Percentiles rank a stretch among this genome's conserved stretches.
phyloP scores from a whole-genome alignment of 2,888 invertebrate genomes.

The Caradrina kadenii region DNA sequence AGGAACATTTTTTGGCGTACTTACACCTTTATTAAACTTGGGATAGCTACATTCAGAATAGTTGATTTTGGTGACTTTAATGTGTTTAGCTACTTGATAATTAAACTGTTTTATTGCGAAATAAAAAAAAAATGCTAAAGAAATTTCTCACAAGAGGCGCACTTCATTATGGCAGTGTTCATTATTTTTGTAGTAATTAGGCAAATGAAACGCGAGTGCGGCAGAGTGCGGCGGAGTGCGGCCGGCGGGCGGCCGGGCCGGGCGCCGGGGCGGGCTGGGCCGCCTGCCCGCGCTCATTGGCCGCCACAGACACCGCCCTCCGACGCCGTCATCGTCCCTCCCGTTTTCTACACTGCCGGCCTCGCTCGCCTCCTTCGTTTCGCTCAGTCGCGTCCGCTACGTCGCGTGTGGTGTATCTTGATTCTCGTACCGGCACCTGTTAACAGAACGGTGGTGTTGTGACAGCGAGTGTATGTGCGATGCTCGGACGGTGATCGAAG shows the following conservation, averaged over 20 bases:
- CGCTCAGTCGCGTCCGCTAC: slow-evolving; percentile 81
- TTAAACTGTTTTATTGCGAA: slow-evolving; percentile 23
- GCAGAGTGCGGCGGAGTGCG: slow-evolving; percentile 74
- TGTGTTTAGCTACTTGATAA: not conserved
- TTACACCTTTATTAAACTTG: slow-evolving; percentile 5
- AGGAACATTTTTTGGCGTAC: not conserved
- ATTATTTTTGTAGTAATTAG: slow-evolving; percentile 88
- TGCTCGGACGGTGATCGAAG: slow-evolving; percentile 88
- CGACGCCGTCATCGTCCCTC: slow-evolving; percentile 66
- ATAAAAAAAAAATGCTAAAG: slow-evolving; percentile 17
- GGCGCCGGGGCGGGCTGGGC: slow-evolving; percentile 58
- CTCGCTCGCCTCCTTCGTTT: slow-evolving; percentile 61
- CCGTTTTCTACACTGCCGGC: slow-evolving; percentile 64
- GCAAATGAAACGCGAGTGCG: slow-evolving; percentile 83
- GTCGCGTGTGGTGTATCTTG: slow-evolving; percentile 77
- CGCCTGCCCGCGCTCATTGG: slow-evolving; percentile 75
- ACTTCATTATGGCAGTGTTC: slow-evolving; percentile 80
- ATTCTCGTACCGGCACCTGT: slow-evolving; percentile 66
- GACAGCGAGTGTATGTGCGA: slow-evolving; percentile 87
- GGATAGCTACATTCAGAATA: not conserved
- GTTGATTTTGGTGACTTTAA: slow-evolving; percentile 15
- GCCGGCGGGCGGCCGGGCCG: slow-evolving; percentile 74
- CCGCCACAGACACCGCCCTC: slow-evolving; percentile 71
- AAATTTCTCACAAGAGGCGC: slow-evolving; percentile 59
- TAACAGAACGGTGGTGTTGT: slow-evolving; percentile 80